Base-by-base conservation (phyloP, 2,888 invertebrate genomes). In the Cerceris rybyensis region DNA sequence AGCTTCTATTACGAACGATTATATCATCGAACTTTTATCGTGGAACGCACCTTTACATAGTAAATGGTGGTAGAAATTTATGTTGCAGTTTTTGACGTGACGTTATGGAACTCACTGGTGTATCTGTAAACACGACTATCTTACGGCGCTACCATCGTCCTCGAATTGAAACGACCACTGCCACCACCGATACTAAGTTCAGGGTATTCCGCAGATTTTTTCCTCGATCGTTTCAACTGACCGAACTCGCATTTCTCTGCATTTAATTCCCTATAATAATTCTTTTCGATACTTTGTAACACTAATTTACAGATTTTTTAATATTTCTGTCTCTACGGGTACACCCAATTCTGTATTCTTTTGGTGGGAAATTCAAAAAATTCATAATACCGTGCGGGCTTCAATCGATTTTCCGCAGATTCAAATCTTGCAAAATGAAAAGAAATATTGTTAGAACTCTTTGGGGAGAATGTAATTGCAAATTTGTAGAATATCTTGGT, bases 41-140 rank as follows among this genome's bases (percentile, higher is more conserved):
- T 28, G 17, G 28, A 85, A 90, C 91, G 88, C 90, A 91, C 91
- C 91, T 91, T 91, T 91, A 90, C 91, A 91, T 91, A 91, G 89
- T 91, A 90, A 90, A 90, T 88, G 87, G 86, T 86, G 83, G 88
- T 90, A 90, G 86, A 91, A 90, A 89, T 87, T 89, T 87, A 88
- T 88, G 87, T 88, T 91, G 89, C 90, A 90, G 88, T 89, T 90
- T 91, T 90, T 91, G 91, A 91, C 91, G 91, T 91, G 91, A 91
- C 91, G 91, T 91, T 91, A 91, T 89, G 88, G 90, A 91, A 89
- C 88, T 88, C 89, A 90, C 90, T 90, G 88, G 73, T 87, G 86
- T 91, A 89, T 90, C 90, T 91, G 91, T 91, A 91, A 91, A 91
- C 91, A 91, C 85, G 88, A 77, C 86, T 81, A 82, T 84, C 87